Conservation (phyloP, 2,797 vertebrate species). For the Darevskia mixta region DNA sequence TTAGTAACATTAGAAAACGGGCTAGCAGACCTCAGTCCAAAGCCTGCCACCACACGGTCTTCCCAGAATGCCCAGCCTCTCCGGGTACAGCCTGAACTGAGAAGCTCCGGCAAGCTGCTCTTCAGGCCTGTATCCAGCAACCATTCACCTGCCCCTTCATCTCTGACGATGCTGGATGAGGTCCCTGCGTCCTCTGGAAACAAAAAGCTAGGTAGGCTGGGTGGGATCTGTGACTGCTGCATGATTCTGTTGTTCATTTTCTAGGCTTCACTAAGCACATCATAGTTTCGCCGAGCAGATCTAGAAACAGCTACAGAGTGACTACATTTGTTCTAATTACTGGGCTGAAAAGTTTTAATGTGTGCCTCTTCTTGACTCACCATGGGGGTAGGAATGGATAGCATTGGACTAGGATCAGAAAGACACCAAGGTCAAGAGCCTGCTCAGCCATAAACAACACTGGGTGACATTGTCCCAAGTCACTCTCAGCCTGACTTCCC, state of each 20-base stretch:
- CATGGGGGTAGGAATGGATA: background rate
- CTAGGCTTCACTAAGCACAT: conserved; percentile 3
- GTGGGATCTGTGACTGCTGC: rapidly evolving
- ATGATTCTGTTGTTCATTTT: conserved; percentile 13
- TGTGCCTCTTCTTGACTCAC: background rate
- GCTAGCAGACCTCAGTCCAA: conserved; percentile 70
- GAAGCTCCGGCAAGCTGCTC: conserved; percentile 67
- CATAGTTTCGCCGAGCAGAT: background rate
- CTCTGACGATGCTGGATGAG: conserved; percentile 61
- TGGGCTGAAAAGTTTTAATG: background rate
- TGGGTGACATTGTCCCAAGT: background rate
- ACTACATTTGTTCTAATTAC: background rate
- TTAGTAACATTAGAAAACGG: conserved; percentile 74
- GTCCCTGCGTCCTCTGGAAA: conserved; percentile 65
- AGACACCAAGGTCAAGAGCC: background rate
- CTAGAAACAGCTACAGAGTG: background rate
- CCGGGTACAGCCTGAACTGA: conserved; percentile 58
- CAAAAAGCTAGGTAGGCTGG: conserved; percentile 78
- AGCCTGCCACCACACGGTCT: conserved; percentile 63
- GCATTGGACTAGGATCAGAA: background rate
- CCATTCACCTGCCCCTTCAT: conserved; percentile 56
- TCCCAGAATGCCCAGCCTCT: conserved; percentile 69
- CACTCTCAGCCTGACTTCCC: background rate
- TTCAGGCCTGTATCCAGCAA: conserved; percentile 54
- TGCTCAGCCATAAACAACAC: background rate